A percentile compares a stretch with the other conserved stretches of the same genome.
Evolutionary conservation across 2,797 vertebrate species (phyloP).

Genomic region (Aulostomus chinensis): DNA sequence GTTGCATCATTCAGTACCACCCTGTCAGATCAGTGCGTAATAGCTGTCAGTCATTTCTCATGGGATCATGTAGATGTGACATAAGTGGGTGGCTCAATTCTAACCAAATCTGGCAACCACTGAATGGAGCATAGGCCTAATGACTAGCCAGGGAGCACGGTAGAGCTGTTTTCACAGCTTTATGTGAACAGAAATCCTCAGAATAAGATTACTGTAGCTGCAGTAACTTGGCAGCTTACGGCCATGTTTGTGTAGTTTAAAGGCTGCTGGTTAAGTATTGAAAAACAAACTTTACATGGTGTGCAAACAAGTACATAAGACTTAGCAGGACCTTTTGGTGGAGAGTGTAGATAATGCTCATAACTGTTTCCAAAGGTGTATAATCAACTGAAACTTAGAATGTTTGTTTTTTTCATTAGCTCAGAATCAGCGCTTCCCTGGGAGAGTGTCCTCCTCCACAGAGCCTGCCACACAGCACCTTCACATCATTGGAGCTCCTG

Average conservation of each 20-base stretch:
- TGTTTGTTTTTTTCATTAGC: too few species aligned
- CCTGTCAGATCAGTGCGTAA: constrained; percentile 53
- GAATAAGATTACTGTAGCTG: not conserved
- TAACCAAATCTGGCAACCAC: constrained; percentile 36
- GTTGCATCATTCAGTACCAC: constrained; percentile 31
- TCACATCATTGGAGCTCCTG: too few species aligned
- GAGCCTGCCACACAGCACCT: too few species aligned
- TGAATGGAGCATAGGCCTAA: constrained; percentile 14
- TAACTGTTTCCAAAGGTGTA: too few species aligned
- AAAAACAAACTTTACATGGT: not conserved
- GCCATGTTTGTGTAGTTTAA: not conserved
- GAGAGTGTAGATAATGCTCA: too few species aligned
- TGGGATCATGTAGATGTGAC: constrained; percentile 40
- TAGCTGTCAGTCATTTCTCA: constrained; percentile 60
- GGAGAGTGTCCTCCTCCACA: too few species aligned
- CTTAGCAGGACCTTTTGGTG: too few species aligned
- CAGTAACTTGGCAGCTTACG: not conserved
- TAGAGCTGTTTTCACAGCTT: constrained; percentile 8
- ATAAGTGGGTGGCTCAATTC: constrained; percentile 26
- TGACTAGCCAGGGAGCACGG: constrained; percentile 1
- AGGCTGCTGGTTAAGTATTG: not conserved
- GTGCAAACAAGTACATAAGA: too few species aligned
- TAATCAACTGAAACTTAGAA: too few species aligned
- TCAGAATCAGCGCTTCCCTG: too few species aligned
- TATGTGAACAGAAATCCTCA: not conserved